These are phyloP conservation scores for Morinoia aosen DNA, from an alignment of 2,888 invertebrate genomes.

Conservation along the genomic window DNA sequence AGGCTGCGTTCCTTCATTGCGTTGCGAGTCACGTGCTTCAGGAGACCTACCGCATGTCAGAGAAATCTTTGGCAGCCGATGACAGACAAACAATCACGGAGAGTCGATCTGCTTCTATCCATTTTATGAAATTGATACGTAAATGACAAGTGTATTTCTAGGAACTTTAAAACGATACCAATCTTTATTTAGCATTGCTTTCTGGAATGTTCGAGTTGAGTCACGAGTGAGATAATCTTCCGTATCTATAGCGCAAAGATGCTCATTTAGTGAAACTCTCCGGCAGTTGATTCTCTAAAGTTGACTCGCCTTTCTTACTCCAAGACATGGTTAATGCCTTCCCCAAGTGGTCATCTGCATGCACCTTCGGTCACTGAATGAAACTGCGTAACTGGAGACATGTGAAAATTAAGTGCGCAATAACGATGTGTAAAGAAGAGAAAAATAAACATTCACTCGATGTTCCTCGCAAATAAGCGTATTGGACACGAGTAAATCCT, in stretches of 20 bases:
- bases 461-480: background rate
- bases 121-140: background rate
- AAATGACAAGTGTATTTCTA: background rate
- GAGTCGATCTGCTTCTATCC: background rate
- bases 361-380: background rate
- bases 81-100: background rate
- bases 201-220: background rate
- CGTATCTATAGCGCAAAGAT: no score
- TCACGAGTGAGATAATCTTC: background rate
- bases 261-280: no score
- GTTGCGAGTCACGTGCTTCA: background rate
- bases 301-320: background rate
- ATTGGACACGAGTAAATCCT: background rate
- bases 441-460: background rate
- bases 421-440: background rate
- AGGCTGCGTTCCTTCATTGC: background rate
- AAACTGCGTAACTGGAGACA: background rate
- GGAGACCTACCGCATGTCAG: background rate
- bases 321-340: background rate
- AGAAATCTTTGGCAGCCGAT: background rate
- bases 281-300: no score
- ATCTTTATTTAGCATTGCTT: background rate
- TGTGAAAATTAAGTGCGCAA: background rate
- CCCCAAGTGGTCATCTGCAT: background rate
- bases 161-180: background rate